Evolutionary conservation across 2,888 invertebrate genomes (phyloP).

Genomic region (Drosophila anomalata): DNA sequence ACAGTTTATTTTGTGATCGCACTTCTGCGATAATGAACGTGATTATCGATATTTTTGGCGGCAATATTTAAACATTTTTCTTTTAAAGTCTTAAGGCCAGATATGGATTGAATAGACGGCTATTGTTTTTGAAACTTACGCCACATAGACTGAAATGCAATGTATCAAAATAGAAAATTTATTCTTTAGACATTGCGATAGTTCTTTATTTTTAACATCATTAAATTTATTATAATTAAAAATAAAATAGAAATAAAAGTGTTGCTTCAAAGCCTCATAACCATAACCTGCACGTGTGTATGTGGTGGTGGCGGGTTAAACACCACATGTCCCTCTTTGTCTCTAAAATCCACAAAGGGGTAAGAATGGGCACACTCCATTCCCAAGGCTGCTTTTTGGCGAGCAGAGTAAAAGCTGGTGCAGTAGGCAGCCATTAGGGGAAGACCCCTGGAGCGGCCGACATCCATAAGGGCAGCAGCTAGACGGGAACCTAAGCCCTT

Average conservation of each 20-base stretch:
- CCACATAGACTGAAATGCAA: not conserved
- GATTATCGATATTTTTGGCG: not conserved
- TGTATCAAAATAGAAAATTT: not conserved
- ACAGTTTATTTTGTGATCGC: not conserved
- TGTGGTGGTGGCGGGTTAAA: not conserved
- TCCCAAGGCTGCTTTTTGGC: not conserved
- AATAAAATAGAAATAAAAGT: too few species aligned
- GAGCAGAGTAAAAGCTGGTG: not conserved
- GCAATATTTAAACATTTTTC: not conserved
- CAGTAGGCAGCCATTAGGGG: conserved; percentile 1
- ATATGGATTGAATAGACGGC: too few species aligned
- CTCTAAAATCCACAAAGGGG: not conserved
- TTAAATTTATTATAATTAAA: not conserved
- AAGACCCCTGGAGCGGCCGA: not conserved
- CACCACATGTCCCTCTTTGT: not conserved
- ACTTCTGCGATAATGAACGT: not conserved
- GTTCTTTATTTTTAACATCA: too few species aligned
- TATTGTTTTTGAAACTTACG: too few species aligned
- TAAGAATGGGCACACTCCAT: not conserved
- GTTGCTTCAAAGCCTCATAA: not conserved
- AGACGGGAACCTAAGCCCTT: not conserved
- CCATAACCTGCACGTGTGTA: not conserved
- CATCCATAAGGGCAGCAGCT: not conserved
- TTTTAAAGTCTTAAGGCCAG: not conserved
- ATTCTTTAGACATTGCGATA: too few species aligned